Evolutionary conservation across 2,888 invertebrate genomes (phyloP), one percentile per base, ranked within the genome.

Genomic region (Drosophila leonis): DNA sequence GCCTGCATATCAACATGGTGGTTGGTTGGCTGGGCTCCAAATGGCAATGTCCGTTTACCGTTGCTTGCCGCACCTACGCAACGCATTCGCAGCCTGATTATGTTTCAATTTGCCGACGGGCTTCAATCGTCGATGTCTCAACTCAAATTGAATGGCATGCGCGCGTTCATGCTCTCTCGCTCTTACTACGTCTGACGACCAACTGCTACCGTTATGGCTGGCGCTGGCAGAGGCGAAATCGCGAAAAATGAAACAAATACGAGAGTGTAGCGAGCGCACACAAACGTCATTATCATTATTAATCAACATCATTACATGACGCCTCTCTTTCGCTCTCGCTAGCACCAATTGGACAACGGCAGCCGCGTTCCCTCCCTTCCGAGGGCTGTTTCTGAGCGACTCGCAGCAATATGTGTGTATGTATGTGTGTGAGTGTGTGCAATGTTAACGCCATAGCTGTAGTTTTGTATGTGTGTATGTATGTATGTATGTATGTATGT

Each of bases 91-190:
- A 33, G 13, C 37, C n/a, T 51, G 54, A 42, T 55, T 48, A 48
- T 44, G 27, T 65, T 67, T 65, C 77, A 44, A 63, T 79, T 74
- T 80, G 74, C 85, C 86, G 86, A 72, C 86, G 86, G 49, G 86
- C 72, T 76, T 63, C 49, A 66, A 46, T n/a, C 61, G 29, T 67
- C 61, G 72, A 57, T 63, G 54, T 33, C 69, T n/a, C 44, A 59
- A 59, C 68, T 77, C 70, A 65, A 71, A 69, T 68, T 65, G 55
- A 56, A 69, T 55, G 39, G 65, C 66, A 72, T 67, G 75, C 78
- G 82, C 73, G 71, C 76, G 68, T 59, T 80, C 83, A 78, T 82
- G 88, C 86, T 84, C 68, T 90, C 83, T 88, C 76, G 75, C 81
- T 76, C 72, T 84, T 74, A 66, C 78, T n/a, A n/a, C n/a, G n/a